Percentiles rank a stretch among this genome's conserved stretches.
Conservation (phyloP, 2,113 vertebrate genomes). For the Tauraco erythrolophus region DNA sequence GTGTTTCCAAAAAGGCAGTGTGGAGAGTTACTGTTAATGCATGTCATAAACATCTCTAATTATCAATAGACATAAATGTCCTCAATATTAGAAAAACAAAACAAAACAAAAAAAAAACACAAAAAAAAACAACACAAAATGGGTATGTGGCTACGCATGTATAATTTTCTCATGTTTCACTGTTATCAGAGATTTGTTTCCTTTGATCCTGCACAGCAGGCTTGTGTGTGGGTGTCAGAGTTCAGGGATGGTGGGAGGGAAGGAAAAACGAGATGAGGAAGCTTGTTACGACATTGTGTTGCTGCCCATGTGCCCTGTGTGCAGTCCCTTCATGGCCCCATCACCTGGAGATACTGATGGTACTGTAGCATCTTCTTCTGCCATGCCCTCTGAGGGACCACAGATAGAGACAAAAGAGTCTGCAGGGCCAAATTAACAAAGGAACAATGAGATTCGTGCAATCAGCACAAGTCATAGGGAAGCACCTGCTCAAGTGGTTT, state of each 20-base stretch:
- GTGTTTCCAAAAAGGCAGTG: background rate
- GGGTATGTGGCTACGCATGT: background rate
- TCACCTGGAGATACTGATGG: background rate
- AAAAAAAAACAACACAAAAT: background rate
- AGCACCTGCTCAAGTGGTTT: background rate
- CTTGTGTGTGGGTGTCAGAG: background rate
- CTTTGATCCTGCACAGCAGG: background rate
- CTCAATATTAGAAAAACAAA: background rate
- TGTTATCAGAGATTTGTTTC: background rate
- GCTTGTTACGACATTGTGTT: background rate
- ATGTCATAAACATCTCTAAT: slow-evolving; percentile 33
- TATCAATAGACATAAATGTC: background rate
- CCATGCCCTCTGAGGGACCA: background rate
- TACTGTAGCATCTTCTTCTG: background rate
- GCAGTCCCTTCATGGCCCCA: rapidly evolving
- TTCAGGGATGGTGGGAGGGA: background rate
- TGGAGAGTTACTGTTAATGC: background rate
- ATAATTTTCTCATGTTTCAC: background rate
- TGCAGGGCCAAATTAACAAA: background rate
- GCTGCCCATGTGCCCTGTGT: rapidly evolving
- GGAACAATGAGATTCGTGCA: background rate
- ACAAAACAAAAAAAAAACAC: background rate
- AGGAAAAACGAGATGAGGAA: background rate
- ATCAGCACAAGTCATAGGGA: background rate
- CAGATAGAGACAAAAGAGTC: background rate